Evolutionary conservation across 1,140 invertebrate genomes (phyloP).

Genomic region (Anoplophora glabripennis): DNA sequence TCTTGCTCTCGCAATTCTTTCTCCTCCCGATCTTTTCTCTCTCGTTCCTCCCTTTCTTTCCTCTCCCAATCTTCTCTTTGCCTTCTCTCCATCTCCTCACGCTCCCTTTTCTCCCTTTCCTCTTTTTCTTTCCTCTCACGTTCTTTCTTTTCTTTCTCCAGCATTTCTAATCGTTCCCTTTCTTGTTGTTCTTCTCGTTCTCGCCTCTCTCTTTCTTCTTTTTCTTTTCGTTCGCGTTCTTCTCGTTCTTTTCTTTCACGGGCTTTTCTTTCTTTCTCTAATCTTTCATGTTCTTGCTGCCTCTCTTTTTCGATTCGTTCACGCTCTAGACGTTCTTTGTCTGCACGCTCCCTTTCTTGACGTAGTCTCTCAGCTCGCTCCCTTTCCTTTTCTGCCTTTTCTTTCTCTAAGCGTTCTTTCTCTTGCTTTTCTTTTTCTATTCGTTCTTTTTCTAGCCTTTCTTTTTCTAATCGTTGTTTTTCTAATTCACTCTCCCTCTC

Average conservation of each 20-base stretch:
- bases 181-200: slow-evolving; percentile 40
- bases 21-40: slow-evolving; percentile 43
- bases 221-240: slow-evolving; percentile 36
- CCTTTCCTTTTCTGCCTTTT: slow-evolving; percentile 43
- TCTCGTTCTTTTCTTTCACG: slow-evolving; percentile 38
- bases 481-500: slow-evolving; percentile 43
- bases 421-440: slow-evolving; percentile 35
- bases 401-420: slow-evolving; percentile 27
- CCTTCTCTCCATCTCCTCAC: slow-evolving; percentile 40
- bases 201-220: slow-evolving; percentile 31
- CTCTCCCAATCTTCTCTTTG: slow-evolving; percentile 52
- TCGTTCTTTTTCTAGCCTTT: slow-evolving; percentile 40
- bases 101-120: slow-evolving; percentile 41
- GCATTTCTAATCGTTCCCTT: slow-evolving; percentile 42
- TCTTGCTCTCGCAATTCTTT: slow-evolving; percentile 44
- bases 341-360: slow-evolving; percentile 43
- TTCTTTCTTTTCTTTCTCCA: slow-evolving; percentile 43
- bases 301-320: slow-evolving; percentile 40
- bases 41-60: slow-evolving; percentile 44
- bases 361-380: slow-evolving; percentile 33
- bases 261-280: slow-evolving; percentile 49
- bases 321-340: slow-evolving; percentile 39
- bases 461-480: slow-evolving; percentile 46
- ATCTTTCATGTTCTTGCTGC: slow-evolving; percentile 39
- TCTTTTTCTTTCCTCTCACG: slow-evolving; percentile 36